A percentile compares a stretch with the other conserved stretches of the same genome.
Conservation (phyloP, 2,797 vertebrate species). For the Steatocranus sp. region DNA sequence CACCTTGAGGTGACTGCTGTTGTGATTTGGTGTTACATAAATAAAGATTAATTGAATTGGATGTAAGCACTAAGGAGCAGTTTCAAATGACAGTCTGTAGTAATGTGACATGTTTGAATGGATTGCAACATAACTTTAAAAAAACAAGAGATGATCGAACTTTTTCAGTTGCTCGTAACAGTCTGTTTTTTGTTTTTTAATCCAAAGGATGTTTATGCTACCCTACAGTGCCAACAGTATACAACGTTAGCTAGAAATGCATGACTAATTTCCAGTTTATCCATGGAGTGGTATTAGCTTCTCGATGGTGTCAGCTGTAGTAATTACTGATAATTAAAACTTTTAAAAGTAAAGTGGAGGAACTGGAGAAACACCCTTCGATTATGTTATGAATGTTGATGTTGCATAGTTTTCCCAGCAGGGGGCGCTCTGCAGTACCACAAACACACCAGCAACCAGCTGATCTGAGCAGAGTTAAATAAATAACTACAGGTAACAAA, state of each 20-base stretch:
- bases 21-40: neutral
- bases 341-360: neutral
- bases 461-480: neutral
- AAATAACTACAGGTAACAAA: neutral
- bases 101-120: neutral
- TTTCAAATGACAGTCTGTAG: neutral
- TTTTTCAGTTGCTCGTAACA: neutral
- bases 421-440: neutral
- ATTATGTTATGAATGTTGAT: neutral
- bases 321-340: neutral
- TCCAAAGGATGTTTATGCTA: neutral
- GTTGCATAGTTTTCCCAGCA: neutral
- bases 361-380: neutral
- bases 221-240: neutral
- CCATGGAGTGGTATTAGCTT: neutral
- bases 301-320: neutral
- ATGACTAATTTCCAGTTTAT: neutral
- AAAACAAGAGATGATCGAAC: neutral
- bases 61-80: neutral
- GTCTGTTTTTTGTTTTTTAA: neutral
- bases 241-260: neutral
- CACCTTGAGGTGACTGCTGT: neutral
- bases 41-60: neutral
- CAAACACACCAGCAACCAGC: neutral
- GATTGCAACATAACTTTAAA: neutral